Evolutionary conservation across 2,797 vertebrate species (phyloP).

Genomic region (Microhierax caerulescens): DNA sequence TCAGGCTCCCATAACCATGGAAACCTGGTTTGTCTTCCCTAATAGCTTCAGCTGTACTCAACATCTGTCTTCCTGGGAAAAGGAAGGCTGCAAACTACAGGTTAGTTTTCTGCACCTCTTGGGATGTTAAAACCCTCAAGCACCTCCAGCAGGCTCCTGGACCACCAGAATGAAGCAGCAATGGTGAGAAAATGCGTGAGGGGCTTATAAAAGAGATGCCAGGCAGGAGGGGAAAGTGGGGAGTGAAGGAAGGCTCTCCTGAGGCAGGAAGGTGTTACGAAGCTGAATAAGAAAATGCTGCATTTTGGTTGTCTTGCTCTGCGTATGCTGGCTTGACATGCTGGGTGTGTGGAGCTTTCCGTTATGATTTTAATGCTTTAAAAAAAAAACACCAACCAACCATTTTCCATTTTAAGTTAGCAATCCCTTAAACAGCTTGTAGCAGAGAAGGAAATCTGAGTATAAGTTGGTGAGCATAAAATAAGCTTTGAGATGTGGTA

Average conservation of each 20-base stretch:
- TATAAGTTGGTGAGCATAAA: slow-evolving; percentile 20
- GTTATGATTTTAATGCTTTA: not conserved
- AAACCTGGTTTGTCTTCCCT: slow-evolving; percentile 55
- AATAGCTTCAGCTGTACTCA: slow-evolving; percentile 16
- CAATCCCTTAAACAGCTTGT: slow-evolving; percentile 33
- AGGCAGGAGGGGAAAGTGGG: not conserved
- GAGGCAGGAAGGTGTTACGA: not conserved
- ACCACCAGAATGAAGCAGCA: not conserved
- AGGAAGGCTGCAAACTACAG: not conserved
- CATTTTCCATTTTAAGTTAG: slow-evolving; percentile 12
- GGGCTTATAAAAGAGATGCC: not conserved
- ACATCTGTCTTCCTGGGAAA: not conserved
- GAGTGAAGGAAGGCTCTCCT: not conserved
- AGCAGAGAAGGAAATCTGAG: not conserved
- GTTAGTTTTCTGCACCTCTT: not conserved
- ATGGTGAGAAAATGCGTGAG: not conserved
- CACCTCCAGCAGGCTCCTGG: not conserved
- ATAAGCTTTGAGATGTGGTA: not conserved
- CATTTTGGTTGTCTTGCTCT: not conserved
- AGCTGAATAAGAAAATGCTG: not conserved
- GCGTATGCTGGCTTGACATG: not conserved
- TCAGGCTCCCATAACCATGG: slow-evolving; percentile 57
- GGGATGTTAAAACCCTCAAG: not conserved
- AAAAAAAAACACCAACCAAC: not conserved
- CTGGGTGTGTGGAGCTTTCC: not conserved